A percentile compares a stretch with the other conserved stretches of the same genome.
Conservation (phyloP, 64 coral and sea anemone species). For the Stylophora pistillata region DNA sequence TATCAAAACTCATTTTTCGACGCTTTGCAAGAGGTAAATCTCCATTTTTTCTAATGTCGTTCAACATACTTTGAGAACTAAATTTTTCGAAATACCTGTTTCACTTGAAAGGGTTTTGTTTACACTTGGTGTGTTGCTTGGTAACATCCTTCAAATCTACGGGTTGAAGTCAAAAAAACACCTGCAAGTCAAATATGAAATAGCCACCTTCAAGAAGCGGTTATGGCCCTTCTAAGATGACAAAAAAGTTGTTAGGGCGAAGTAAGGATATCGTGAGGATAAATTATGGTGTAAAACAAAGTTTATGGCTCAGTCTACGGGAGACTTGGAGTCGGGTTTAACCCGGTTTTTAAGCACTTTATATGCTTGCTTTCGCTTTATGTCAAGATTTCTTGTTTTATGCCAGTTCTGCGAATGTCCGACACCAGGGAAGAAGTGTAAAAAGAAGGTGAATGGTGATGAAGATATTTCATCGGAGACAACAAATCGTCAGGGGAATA, state of each 20-base stretch:
- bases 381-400: conserved; percentile 61
- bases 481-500: not conserved
- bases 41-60: too few relatives aligned
- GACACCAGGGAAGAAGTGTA: conserved; percentile 17
- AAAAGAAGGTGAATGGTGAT: not conserved
- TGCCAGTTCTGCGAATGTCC: conserved; percentile 72
- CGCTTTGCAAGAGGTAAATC: too few relatives aligned
- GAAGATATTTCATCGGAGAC: not conserved
- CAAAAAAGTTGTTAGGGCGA: not conserved
- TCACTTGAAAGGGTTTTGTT: not conserved
- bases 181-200: conserved; percentile 18
- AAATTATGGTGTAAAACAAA: not conserved
- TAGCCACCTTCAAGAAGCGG: not conserved
- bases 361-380: conserved; percentile 63
- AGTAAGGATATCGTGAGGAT: not conserved
- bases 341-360: conserved; percentile 60
- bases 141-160: not conserved
- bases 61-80: too few relatives aligned
- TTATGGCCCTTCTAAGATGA: not conserved
- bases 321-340: conserved; percentile 50
- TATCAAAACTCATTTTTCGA: too few relatives aligned
- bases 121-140: conserved; percentile 2
- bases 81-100: too few relatives aligned
- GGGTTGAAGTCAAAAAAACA: not conserved
- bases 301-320: conserved; percentile 35